Evolutionary conservation across 2,113 vertebrate genomes (phyloP).

Genomic region (Chaetodon trifascialis): DNA sequence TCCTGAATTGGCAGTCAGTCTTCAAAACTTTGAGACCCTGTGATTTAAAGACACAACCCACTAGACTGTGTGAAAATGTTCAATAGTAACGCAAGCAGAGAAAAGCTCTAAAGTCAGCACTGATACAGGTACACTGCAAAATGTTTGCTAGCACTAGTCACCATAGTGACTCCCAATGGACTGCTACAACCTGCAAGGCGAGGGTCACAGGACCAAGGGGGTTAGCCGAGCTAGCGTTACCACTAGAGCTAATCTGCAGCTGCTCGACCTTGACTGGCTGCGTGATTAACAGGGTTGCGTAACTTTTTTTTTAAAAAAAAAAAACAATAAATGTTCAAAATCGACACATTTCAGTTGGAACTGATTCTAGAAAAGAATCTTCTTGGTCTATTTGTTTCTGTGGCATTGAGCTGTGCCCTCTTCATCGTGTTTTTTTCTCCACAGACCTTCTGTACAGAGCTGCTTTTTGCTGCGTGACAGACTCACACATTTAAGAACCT

Average conservation of each 20-base stretch:
- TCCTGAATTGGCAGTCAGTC: too few relatives aligned
- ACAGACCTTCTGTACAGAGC: neutral
- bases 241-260: neutral
- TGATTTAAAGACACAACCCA: too few relatives aligned
- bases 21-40: too few relatives aligned
- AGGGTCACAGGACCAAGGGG: neutral
- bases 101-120: neutral
- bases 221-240: neutral
- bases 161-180: neutral
- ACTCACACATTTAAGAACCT: neutral
- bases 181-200: neutral
- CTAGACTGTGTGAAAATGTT: neutral
- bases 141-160: neutral
- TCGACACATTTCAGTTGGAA: neutral
- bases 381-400: neutral
- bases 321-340: neutral
- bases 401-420: neutral
- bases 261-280: neutral
- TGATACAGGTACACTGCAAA: neutral
- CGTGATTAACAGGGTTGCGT: neutral
- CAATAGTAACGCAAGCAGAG: neutral
- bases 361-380: neutral
- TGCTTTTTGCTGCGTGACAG: neutral
- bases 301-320: neutral
- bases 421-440: neutral